Evolutionary conservation across 2,113 vertebrate genomes (phyloP), one percentile per base, ranked within the genome.

Genomic region (Alectura lathami): DNA sequence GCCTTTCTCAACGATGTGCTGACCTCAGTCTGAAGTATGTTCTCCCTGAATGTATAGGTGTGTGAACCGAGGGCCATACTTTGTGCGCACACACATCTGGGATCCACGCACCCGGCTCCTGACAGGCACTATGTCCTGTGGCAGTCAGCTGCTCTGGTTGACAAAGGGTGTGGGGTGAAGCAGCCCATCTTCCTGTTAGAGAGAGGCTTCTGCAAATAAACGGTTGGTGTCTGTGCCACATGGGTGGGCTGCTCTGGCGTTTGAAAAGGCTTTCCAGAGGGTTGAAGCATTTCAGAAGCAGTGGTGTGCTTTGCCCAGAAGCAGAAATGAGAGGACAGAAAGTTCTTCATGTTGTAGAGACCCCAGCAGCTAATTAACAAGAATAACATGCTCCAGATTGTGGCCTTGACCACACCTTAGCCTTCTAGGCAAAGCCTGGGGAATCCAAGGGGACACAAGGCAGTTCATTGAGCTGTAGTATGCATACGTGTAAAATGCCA

Each of bases 21-120:
- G 85, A 88, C 36, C 64, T 93, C 85, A 93, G 63, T 42, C 12
- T 59, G 63, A 94, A 86, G 72, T 47, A 88, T 88, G 90, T 74
- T 86, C 85, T 90, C 54, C 57, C 63, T 74, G 17, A 34, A 82
- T 4, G 34, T 42, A 24, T 40, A 53, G n/a, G 56, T 76, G 50
- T 77, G 76, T 88, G 88, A 91, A 36, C 48, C 57, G 85, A 76
- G 64, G 72, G 23, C 54, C 42, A 2, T 56, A 47, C 23, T 17
- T 83, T 6, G 2, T 36, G 47, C 17, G 14, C 9, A 30, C 26
- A 76, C 75, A 38, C 63, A 67, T 51, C 75, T 87, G 84, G 34
- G 70, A 87, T 91, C 72, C 75, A 22, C 5, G 36, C 53, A 48
- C 21, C 0, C 0, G 91, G 70, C 24, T 87, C 36, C 40, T 48